These are phyloP conservation scores for Myiotriccus ornatus DNA, from an alignment of 2,797 vertebrate species.

Conservation along the genomic window DNA sequence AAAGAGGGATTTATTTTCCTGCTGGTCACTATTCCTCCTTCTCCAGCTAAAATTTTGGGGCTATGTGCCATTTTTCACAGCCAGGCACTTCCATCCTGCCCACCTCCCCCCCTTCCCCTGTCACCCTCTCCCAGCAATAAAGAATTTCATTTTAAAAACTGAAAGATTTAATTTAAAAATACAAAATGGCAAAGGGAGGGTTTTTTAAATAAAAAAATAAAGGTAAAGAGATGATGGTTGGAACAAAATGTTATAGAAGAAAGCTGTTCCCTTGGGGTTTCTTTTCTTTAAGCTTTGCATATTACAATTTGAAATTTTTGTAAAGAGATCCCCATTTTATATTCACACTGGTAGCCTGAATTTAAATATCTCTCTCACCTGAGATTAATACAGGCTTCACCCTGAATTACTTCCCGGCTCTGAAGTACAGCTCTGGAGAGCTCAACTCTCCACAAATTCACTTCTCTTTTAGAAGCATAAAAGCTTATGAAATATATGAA, in stretches of 20 bases:
- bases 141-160: slow-evolving; percentile 64
- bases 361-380: slow-evolving; percentile 76
- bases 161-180: slow-evolving; percentile 71
- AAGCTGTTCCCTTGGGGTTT: slow-evolving; percentile 70
- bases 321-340: slow-evolving; percentile 72
- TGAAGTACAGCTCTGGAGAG: slow-evolving; percentile 72
- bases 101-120: not conserved
- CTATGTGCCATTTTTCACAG: not conserved
- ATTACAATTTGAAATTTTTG: slow-evolving; percentile 75
- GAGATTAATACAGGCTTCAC: slow-evolving; percentile 76
- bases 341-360: slow-evolving; percentile 74
- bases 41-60: not conserved
- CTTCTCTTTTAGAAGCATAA: slow-evolving; percentile 73
- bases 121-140: not conserved
- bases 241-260: slow-evolving; percentile 72
- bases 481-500: slow-evolving; percentile 73
- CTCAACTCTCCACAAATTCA: slow-evolving; percentile 73
- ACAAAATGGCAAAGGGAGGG: slow-evolving; percentile 68
- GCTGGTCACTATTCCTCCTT: not conserved
- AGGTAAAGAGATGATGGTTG: slow-evolving; percentile 64
- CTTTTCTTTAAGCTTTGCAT: slow-evolving; percentile 75
- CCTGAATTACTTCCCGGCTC: slow-evolving; percentile 74
- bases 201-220: slow-evolving; percentile 66
- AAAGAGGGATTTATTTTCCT: not conserved
- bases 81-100: not conserved